Evolutionary conservation across 2,113 vertebrate genomes (phyloP).

Genomic region (Ammospiza nelsoni): DNA sequence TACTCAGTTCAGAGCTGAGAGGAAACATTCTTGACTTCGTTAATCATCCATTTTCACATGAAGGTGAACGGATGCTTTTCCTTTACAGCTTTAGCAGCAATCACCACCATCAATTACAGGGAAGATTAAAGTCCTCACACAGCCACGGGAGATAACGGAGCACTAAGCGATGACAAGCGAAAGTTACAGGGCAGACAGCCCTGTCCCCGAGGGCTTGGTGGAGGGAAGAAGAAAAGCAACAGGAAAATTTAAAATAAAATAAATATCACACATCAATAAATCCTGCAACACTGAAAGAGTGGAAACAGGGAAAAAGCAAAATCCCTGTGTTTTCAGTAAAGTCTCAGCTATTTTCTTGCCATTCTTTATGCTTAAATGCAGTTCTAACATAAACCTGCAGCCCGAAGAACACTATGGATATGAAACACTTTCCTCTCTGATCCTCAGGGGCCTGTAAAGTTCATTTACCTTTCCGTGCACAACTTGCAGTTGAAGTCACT

Average conservation of each 20-base stretch:
- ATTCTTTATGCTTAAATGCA: neutral
- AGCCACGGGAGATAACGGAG: neutral
- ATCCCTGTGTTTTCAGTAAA: neutral
- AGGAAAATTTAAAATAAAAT: neutral
- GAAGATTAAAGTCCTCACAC: conserved; percentile 20
- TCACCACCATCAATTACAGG: neutral
- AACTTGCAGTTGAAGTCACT: neutral
- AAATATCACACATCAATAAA: neutral
- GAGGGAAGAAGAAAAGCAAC: neutral
- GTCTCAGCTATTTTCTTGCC: neutral
- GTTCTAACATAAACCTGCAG: neutral
- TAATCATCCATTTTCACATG: conserved; percentile 36
- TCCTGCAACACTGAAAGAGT: neutral
- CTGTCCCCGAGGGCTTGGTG: fast-evolving
- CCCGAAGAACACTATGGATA: neutral
- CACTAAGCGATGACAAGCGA: neutral
- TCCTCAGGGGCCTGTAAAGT: neutral
- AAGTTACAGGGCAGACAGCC: neutral
- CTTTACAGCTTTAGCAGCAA: conserved; percentile 32
- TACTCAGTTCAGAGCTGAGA: neutral
- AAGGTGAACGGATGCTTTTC: conserved; percentile 41
- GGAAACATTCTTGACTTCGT: conserved; percentile 22
- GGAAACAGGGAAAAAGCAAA: neutral
- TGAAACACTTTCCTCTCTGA: neutral
- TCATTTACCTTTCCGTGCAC: neutral